Conservation (phyloP, 2,888 invertebrate species). For the Cryptocephalus primarius region DNA sequence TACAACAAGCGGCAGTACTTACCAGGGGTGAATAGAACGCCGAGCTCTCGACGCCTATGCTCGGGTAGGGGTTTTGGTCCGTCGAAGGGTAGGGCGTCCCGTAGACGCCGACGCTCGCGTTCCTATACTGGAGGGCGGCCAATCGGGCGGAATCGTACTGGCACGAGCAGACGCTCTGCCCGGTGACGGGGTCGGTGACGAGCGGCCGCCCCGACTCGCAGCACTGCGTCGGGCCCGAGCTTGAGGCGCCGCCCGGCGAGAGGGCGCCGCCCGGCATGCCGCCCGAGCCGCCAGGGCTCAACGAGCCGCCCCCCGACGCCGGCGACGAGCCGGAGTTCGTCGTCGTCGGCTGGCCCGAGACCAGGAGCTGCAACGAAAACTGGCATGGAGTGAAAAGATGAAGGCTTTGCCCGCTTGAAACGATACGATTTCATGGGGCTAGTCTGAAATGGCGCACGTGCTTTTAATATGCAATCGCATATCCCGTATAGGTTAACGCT, state of each 20-base stretch:
- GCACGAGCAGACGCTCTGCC: constrained; percentile 88
- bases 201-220: constrained; percentile 87
- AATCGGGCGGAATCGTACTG: constrained; percentile 85
- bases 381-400: no score
- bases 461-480: no score
- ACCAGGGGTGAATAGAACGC: constrained; percentile 94
- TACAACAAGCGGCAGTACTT: constrained; percentile 40
- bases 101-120: constrained; percentile 72
- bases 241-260: constrained; percentile 43
- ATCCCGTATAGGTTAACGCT: no score
- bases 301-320: constrained; percentile 64
- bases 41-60: constrained; percentile 87
- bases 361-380: constrained; percentile 52
- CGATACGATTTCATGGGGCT: no score
- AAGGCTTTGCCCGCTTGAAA: no score
- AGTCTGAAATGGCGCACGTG: no score
- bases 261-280: constrained; percentile 40
- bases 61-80: constrained; percentile 87
- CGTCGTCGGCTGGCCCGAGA: constrained; percentile 58
- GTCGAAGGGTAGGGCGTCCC: constrained; percentile 81
- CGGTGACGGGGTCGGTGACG: constrained; percentile 86
- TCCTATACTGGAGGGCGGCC: constrained; percentile 65
- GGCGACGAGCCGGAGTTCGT: constrained; percentile 61
- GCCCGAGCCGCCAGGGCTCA: constrained; percentile 53
- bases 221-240: constrained; percentile 44